Base-by-base conservation (phyloP, 1,140 invertebrate species). In the Macrocentrus cingulum region DNA sequence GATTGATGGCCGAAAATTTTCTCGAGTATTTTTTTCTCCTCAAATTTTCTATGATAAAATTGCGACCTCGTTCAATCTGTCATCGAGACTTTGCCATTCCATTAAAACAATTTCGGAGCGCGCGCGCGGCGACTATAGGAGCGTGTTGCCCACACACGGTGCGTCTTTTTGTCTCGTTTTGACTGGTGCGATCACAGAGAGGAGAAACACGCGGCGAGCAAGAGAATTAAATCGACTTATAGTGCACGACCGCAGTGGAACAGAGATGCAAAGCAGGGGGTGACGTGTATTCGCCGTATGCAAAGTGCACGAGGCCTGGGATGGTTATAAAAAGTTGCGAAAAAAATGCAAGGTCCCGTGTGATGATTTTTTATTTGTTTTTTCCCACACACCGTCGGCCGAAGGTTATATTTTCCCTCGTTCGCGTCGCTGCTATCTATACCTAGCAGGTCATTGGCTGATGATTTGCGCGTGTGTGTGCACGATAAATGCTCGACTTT, bases 311-410 rank as follows among this genome's bases (percentile, higher is more conserved):
- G 39, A 45, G 56, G 45, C 65, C 45, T 42, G 49, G 46, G 64
- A 52, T 51, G 55, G 51, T 58, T 60, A 66, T n/a, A 71, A 64
- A 66, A 63, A 64, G 44, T 55, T 50, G 16, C 53, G 63, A 67
- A 73, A 70, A 69, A 72, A 74, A 67, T 69, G 65, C 66, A 71
- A 73, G 67, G 71, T 72, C 68, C 70, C 66, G 25, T 13, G 3
- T 64, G 61, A 64, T 56, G 29, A 66, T 71, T 67, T 72, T 71
- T n/a, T n/a, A n/a, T n/a, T n/a, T n/a, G n/a, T 71, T 66, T 65
- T 49, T 42, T 42, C 42, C 32, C 49, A 37, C 29, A 48, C n/a
- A n/a, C n/a, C 39, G 37, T 32, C 13, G 19, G 19, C 32, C 42
- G 53, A 61, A 61, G 54, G 59, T 52, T 48, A 20, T 53, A 46